Base-by-base conservation (phyloP, 2,113 vertebrate species). In the Plotosus lineatus region DNA sequence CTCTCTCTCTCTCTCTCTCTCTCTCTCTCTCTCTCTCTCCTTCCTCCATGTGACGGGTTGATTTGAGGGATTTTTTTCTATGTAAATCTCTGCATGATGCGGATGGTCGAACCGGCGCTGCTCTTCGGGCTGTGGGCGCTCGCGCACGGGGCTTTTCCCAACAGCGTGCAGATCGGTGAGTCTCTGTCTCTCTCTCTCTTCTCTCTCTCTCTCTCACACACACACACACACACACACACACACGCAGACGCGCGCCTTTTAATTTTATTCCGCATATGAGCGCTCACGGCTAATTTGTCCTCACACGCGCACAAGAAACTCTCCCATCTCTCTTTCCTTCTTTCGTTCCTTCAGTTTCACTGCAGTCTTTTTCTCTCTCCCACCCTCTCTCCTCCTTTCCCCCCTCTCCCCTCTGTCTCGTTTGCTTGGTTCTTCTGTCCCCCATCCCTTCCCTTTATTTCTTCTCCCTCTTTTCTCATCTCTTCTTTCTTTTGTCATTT, bases 151-250 rank as follows among this genome's bases (percentile, higher is more conserved):
- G 97, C 97, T 93, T 99, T 99, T 95, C 97, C 97, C 88, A 98
- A 96, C 96, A 98, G 96, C 78, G 97, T 99, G 87, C 97, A 98
- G 92, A 98, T 98, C 95, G 97, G 97, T 99, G 93, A 98, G 97
- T 94, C 88, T n/a, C n/a, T n/a, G n/a, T n/a, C n/a, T n/a, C n/a
- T n/a, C n/a, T n/a, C n/a, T n/a, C n/a, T n/a, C n/a, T n/a, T n/a
- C n/a, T n/a, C n/a, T n/a, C n/a, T n/a, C n/a, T n/a, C n/a, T n/a
- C n/a, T n/a, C n/a, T 19, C 26, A 11, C 44, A n/a, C 11, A 46
- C 75, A 44, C 55, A 21, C 48, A 50, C 79, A 40, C 79, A 44
- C 38, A 51, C 63, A 44, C 75, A 81, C 55, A 31, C 55, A 60
- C 55, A 60, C 14, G 8, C 60, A 68, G 14, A 8, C n/a, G 26